These are phyloP conservation scores for Eremobia ochroleuca DNA, from an alignment of 2,888 invertebrate genomes.

Conservation along the genomic window DNA sequence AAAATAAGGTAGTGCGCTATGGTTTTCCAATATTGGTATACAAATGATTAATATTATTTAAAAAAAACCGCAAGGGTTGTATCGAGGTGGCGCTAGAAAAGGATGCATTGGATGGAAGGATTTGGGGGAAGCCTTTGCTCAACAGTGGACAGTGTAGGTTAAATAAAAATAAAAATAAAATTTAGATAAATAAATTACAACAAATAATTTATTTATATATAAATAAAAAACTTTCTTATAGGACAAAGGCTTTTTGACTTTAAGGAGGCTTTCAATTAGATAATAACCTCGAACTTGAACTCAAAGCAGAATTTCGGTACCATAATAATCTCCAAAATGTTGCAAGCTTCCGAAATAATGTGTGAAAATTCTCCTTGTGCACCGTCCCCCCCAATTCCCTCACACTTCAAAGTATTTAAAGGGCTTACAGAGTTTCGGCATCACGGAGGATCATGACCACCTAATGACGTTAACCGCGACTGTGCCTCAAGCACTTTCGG, in stretches of 20 bases:
- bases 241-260: background rate
- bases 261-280: background rate
- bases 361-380: constrained; percentile 25
- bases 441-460: constrained; percentile 52
- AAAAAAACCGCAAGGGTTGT: background rate
- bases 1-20: background rate
- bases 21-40: background rate
- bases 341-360: constrained; percentile 10
- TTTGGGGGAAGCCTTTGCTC: background rate
- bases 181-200: background rate
- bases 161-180: background rate
- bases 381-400: constrained; percentile 26
- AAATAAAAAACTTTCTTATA: background rate
- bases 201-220: background rate
- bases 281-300: background rate
- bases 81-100: background rate
- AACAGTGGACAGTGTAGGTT: background rate
- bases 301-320: background rate
- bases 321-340: background rate
- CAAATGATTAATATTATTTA: background rate
- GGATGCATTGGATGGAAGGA: background rate
- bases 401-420: constrained; percentile 56
- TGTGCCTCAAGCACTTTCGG: constrained; percentile 51
- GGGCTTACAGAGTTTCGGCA: constrained; percentile 53
- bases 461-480: constrained; percentile 60